phyloP scores from a whole-genome alignment of 2,888 invertebrate genomes.

The Chydorus sphaericus region DNA sequence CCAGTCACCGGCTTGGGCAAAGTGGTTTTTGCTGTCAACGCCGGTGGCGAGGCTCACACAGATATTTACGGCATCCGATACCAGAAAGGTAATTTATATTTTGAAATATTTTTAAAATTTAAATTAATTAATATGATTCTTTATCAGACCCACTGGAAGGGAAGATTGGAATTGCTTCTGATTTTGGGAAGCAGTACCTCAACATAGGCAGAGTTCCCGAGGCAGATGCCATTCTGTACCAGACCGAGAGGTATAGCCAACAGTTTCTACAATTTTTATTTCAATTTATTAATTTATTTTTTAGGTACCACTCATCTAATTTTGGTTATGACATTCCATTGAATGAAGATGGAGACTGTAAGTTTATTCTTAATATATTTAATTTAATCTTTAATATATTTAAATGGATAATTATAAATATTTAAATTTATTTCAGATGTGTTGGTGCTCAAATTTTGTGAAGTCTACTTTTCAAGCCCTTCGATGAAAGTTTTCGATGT shows the following conservation, averaged over 20 bases:
- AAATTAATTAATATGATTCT: not conserved
- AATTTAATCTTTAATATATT: no score
- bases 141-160: conserved; percentile 54
- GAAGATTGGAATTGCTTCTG: conserved; percentile 68
- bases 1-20: conserved; percentile 36
- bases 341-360: conserved; percentile 74
- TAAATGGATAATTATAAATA: no score
- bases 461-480: conserved; percentile 90
- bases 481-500: conserved; percentile 92
- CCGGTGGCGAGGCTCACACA: conserved; percentile 77
- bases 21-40: conserved; percentile 69
- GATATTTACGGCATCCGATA: conserved; percentile 79
- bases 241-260: conserved; percentile 89
- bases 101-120: conserved; percentile 75
- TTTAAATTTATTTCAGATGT: no score
- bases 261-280: no score
- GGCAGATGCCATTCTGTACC: conserved; percentile 63
- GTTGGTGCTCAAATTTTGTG: conserved; percentile 86
- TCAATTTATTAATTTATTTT: no score
- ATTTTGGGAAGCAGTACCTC: conserved; percentile 77
- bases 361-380: conserved; percentile 61
- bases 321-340: conserved; percentile 90
- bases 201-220: conserved; percentile 71
- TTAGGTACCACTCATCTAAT: conserved; percentile 75
- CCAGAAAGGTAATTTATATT: conserved; percentile 41